Conservation (phyloP, 1,140 invertebrate genomes). For the Babylonia areolata region DNA sequence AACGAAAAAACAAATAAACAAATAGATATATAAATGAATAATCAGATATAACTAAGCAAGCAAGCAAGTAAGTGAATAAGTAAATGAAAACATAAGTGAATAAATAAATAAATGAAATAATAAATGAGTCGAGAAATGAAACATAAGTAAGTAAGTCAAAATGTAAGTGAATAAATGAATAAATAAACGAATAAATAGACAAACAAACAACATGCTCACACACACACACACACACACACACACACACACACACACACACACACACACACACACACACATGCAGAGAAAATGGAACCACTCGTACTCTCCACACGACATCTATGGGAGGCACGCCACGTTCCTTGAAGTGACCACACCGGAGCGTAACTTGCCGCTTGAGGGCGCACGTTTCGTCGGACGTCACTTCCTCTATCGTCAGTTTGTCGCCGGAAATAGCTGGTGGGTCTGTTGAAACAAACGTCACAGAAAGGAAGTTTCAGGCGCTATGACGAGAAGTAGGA, state of each 20-base stretch:
- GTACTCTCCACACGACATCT: neutral
- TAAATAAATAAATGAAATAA: no score
- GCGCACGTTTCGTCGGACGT: slow-evolving; percentile 2
- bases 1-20: no score
- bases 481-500: no score
- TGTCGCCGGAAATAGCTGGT: neutral
- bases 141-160: no score
- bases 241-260: neutral
- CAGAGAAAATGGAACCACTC: neutral
- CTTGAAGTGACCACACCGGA: neutral
- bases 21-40: no score
- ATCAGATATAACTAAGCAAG: no score
- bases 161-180: no score
- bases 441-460: neutral
- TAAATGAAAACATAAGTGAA: no score
- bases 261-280: neutral
- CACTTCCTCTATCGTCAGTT: neutral
- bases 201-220: neutral
- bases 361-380: neutral
- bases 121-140: no score
- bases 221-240: neutral
- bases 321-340: neutral
- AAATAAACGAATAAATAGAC: no score
- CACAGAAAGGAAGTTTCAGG: no score
- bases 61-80: no score